Evolutionary conservation across 2,797 vertebrate genomes (phyloP), one percentile per base, ranked within the genome.

Genomic region (Mormyrus hasselquistii): DNA sequence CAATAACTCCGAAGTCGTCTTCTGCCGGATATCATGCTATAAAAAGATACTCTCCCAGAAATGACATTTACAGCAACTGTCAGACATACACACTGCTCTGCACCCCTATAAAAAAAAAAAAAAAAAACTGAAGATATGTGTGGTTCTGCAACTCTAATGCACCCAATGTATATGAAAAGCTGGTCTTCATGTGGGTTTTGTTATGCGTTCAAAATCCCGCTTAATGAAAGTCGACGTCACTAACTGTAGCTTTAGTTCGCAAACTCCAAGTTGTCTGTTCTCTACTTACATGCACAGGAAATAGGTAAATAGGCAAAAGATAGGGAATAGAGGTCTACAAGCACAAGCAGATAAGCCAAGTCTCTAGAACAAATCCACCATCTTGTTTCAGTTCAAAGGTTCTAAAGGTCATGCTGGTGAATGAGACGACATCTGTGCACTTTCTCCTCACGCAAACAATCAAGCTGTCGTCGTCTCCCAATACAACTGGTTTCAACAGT

Each of bases 251-350:
- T 57, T 41, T 34, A 57, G 52, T 86, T 84, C 3, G 0, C 47
- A 52, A 16, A 14, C 84, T 86, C 65, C 65, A 69, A 69, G 49
- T 50, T 85, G 49, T 41, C 82, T 52, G 82, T 49, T 29, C 47
- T 22, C 49, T 12, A 52, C 73, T 44, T 29, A 12, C 22, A 79
- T 62, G 29, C 38, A 86, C 62, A n/a, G 50, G 14, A 89, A 89
- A 89, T 86, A 22, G 55, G 19, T 59, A 22, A n/a, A n/a, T 2
- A 6, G 19, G 55, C 19, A 57, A 57, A 57, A 19, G 47, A 89
- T 55, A 89, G 57, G 89, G 83, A 89, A 88, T 89, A 89, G 88
- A 91, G 34, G 19, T 34, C 19, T 9, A 89, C 89, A 89, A 90
- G 88, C 87, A 55, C 49, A 79, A 41, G 88, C 53, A 90, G 89